These are phyloP conservation scores for Trididemnum nubilum DNA, from an alignment of 23 tunicate genomes.

Conservation along the genomic window DNA sequence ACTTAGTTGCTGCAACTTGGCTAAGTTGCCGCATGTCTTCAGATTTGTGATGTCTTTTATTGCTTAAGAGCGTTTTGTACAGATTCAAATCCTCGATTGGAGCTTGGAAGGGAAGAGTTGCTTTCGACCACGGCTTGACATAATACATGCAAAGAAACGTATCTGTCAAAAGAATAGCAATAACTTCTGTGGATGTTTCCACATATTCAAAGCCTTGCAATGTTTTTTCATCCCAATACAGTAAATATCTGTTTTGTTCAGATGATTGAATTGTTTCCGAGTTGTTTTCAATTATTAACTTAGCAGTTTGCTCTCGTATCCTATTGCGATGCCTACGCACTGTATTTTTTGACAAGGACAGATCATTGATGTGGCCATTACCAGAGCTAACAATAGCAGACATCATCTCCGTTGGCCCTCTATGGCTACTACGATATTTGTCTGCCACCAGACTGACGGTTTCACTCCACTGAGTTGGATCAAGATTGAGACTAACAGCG, in stretches of 20 bases:
- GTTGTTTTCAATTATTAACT: background rate
- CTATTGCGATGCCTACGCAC: slow-evolving; percentile 23
- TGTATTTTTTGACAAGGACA: slow-evolving; percentile 23
- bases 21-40: slow-evolving; percentile 1
- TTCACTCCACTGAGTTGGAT: slow-evolving; percentile 28
- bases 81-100: slow-evolving; percentile 10
- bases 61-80: slow-evolving; percentile 12
- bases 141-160: slow-evolving; percentile 20
- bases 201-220: slow-evolving; percentile 19
- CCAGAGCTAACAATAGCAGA: slow-evolving; percentile 26
- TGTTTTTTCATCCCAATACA: slow-evolving; percentile 25
- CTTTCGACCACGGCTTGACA: slow-evolving; percentile 21
- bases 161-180: slow-evolving; percentile 22
- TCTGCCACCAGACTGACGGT: slow-evolving; percentile 24
- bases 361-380: slow-evolving; percentile 13
- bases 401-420: slow-evolving; percentile 17
- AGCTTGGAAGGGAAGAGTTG: slow-evolving; percentile 21
- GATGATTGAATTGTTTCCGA: background rate
- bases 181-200: slow-evolving; percentile 11
- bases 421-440: slow-evolving; percentile 19
- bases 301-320: slow-evolving; percentile 14
- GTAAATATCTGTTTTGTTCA: slow-evolving; percentile 14
- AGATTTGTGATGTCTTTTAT: slow-evolving; percentile 6
- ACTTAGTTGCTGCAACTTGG: slow-evolving; percentile 4
- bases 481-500: slow-evolving; percentile 15